A percentile compares a stretch with the other conserved stretches of the same genome.
phyloP scores from a whole-genome alignment of 2,888 invertebrate genomes.

The Ecdyonurus torrentis region DNA sequence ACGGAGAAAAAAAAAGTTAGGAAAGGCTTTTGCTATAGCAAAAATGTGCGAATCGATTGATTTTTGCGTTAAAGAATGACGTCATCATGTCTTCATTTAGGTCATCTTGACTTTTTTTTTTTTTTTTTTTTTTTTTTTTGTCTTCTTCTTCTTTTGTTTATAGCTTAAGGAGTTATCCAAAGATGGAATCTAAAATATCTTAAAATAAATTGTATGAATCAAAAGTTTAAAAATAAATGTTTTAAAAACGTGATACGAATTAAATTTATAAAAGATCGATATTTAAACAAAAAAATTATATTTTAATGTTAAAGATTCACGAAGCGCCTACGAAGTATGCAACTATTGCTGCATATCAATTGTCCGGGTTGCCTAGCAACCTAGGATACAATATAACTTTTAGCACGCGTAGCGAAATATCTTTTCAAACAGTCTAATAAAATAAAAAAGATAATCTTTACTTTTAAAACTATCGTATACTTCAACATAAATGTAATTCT shows the following conservation, averaged over 20 bases:
- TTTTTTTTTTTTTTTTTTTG: background rate
- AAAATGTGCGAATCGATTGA: background rate
- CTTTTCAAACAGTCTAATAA: too few relatives aligned
- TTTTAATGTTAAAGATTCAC: background rate
- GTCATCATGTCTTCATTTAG: background rate
- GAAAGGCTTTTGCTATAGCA: background rate
- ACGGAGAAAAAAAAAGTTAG: background rate
- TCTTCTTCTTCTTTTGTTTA: background rate
- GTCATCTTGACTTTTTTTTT: background rate
- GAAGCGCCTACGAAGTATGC: background rate
- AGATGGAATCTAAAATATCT: background rate
- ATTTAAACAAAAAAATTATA: background rate
- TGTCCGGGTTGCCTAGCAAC: background rate
- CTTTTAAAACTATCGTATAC: too few relatives aligned
- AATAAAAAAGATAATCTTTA: too few relatives aligned
- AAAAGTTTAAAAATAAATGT: too few relatives aligned
- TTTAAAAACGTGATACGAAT: background rate
- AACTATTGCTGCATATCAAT: background rate
- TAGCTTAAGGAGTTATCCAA: background rate
- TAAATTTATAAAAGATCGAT: background rate
- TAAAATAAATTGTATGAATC: too few relatives aligned
- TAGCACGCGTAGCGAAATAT: too few relatives aligned
- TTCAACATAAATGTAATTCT: too few relatives aligned
- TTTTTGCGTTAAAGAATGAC: too few relatives aligned
- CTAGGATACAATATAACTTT: background rate